phyloP scores from a whole-genome alignment of 2,113 vertebrate genomes.

The Synodontis membranacea region DNA sequence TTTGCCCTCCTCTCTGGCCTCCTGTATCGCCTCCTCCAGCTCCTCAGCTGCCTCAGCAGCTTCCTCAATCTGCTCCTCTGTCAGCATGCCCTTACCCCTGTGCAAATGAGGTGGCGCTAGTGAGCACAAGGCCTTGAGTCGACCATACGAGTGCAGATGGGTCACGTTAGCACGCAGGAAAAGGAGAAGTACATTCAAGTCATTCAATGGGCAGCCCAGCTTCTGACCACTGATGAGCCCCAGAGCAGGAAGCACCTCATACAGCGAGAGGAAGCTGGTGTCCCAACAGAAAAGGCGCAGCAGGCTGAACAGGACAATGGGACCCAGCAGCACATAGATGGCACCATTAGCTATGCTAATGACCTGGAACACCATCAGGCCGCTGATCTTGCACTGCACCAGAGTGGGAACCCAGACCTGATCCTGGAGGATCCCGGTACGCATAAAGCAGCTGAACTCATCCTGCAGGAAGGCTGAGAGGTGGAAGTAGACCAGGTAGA shows the following conservation, averaged over 20 bases:
- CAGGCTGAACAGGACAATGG: conserved; percentile 83
- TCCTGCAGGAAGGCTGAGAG: conserved; percentile 87
- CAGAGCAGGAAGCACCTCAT: conserved; percentile 91
- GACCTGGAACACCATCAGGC: conserved; percentile 86
- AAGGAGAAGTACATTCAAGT: conserved; percentile 90
- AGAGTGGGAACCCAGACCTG: conserved; percentile 76
- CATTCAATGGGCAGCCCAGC: conserved; percentile 89
- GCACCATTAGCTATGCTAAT: conserved; percentile 81
- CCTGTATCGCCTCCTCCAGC: conserved; percentile 70
- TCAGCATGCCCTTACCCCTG: conserved; percentile 69
- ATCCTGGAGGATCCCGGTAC: conserved; percentile 76
- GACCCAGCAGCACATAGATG: conserved; percentile 81
- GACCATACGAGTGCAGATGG: conserved; percentile 84
- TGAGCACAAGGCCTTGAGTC: conserved; percentile 82
- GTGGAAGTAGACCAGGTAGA: conserved; percentile 92
- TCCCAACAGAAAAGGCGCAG: conserved; percentile 91
- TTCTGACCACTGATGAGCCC: conserved; percentile 84
- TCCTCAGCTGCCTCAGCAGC: conserved; percentile 69
- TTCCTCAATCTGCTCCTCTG: conserved; percentile 71
- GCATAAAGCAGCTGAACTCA: conserved; percentile 91
- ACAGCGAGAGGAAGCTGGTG: conserved; percentile 86
- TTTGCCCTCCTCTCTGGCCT: conserved; percentile 74
- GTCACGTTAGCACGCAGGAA: conserved; percentile 89
- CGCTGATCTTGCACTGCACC: conserved; percentile 88
- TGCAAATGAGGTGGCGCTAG: conserved; percentile 79